Base-by-base conservation (phyloP, 1,140 invertebrate genomes). In the Cataglyphis hispanica region DNA sequence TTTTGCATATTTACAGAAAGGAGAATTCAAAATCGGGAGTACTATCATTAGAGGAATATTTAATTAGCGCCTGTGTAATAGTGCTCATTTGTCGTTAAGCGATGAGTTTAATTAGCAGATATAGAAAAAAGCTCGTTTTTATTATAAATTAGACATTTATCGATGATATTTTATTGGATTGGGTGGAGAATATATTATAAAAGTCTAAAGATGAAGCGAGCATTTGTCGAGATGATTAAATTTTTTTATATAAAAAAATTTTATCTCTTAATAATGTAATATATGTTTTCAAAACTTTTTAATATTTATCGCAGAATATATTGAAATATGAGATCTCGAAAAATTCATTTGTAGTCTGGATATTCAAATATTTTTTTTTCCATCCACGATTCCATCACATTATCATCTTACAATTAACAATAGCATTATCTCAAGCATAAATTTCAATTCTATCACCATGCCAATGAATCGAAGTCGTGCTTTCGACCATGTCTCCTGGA, bases 1-100 rank as follows among this genome's bases (percentile, higher is more conserved):
- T 22, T 78, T 67, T 37, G 16, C 13, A 13, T 67, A 67, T 78
- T 78, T 78, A 78, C n/a, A 13, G 5, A 13, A 53, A 43, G 61
- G 34, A 43, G 25, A n/a, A 37, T 37, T 31, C 5, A 16, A 25
- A 22, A 16, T 37, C 7, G 1, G 11, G 16, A 60, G 40, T 70
- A 72, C 16, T 72, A 72, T 81, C 37, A 19, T 6, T 46, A 50
- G 11, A 3, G 8, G 13, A 60, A 60, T 70, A 78, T 13, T 25
- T 58, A 70, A 72, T 81, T 72, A 70, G 66, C 67, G 25, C 27
- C 27, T 25, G 1, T 50, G 46, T 50, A 50, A 50, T 60, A 72
- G 22, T 25, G 13, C 2, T 16, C 5, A 8, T 27, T 13, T 27
- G 8, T 56, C 16, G 22, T 56, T 81, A 66, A 83, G 60, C n/a